phyloP scores from a whole-genome alignment of 1,140 invertebrate species.

The Drosophila watanabei region DNA sequence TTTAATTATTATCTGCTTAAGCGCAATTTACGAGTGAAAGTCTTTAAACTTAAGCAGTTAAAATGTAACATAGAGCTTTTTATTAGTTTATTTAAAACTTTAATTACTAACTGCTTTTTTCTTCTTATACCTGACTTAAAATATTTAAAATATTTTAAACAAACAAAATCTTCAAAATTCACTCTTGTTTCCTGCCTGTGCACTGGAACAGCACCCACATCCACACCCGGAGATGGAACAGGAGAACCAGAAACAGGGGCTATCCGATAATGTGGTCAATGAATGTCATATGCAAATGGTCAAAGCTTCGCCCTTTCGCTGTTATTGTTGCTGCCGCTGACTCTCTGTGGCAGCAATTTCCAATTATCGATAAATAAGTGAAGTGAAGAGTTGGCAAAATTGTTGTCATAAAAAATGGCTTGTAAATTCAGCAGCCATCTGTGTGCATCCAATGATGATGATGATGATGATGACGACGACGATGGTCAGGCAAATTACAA shows the following conservation, averaged over 20 bases:
- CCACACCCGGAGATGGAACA: background rate
- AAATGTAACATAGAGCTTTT: no score
- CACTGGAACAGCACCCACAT: background rate
- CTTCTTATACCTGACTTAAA: background rate
- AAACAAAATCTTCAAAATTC: background rate
- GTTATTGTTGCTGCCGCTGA: slow-evolving; percentile 9
- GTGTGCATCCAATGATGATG: slow-evolving; percentile 28
- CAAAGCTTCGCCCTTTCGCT: slow-evolving; percentile 17
- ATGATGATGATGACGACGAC: slow-evolving; percentile 7
- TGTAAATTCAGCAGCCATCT: slow-evolving; percentile 68
- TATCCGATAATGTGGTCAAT: slow-evolving; percentile 62
- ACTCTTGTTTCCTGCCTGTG: slow-evolving; percentile 2
- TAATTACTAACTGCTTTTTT: background rate
- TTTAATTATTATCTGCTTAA: no score
- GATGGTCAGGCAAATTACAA: slow-evolving; percentile 50
- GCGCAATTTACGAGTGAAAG: no score
- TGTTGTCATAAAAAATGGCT: slow-evolving; percentile 59
- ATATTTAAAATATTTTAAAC: background rate
- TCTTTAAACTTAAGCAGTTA: no score
- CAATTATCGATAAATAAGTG: slow-evolving; percentile 80
- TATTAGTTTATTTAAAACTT: background rate
- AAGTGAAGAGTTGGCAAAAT: slow-evolving; percentile 69
- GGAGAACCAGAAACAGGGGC: slow-evolving; percentile 10
- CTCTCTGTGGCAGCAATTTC: slow-evolving; percentile 51
- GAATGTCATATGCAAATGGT: slow-evolving; percentile 56